Evolutionary conservation across 2,888 invertebrate genomes (phyloP), one percentile per base, ranked within the genome.

Genomic region (Lapara coniferarum): DNA sequence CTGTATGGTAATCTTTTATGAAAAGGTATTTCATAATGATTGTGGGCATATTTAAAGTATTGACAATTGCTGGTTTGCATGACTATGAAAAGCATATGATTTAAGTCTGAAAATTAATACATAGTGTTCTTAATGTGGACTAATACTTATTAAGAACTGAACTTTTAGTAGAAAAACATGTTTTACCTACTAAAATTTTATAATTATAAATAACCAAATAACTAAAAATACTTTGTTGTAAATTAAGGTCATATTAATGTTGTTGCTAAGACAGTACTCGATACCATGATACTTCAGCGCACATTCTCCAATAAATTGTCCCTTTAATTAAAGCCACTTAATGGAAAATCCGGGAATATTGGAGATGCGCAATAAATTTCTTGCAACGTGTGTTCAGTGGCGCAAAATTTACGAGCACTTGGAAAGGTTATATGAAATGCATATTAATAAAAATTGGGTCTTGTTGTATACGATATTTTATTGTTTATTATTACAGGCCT

Each of bases 321-420:
- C 44, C 59, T 59, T 37, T 44, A 59, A 59, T 59, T 59, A 59
- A 59, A 59, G 59, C n/a, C 44, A 59, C 59, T 59, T 59, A 59
- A 59, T 59, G 16, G 44, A 44, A 59, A 59, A 59, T 57, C 59
- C 44, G 37, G n/a, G 59, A 37, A n/a, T 59, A 44, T 44, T 37
- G 59, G 14, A 59, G 59, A 59, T 16, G 10, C 59, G 59, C 44
- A 44, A 59, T 44, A 44, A 59, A 59, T 59, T 59, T 16, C 37
- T 59, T 59, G 59, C 59, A 59, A 56, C 56, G 19, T 59, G 59
- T 44, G 14, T 44, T n/a, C 37, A 25, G 56, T 25, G 56, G 19
- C 37, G 13, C 12, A 56, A 10, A 25, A 19, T 25, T 8, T 25
- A 56, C 12, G 14, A 14, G 51, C 14, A 51, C 51, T 14, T 51